Base-by-base conservation (phyloP, 2,797 vertebrate genomes). In the Melanotaenia maccullochi region DNA sequence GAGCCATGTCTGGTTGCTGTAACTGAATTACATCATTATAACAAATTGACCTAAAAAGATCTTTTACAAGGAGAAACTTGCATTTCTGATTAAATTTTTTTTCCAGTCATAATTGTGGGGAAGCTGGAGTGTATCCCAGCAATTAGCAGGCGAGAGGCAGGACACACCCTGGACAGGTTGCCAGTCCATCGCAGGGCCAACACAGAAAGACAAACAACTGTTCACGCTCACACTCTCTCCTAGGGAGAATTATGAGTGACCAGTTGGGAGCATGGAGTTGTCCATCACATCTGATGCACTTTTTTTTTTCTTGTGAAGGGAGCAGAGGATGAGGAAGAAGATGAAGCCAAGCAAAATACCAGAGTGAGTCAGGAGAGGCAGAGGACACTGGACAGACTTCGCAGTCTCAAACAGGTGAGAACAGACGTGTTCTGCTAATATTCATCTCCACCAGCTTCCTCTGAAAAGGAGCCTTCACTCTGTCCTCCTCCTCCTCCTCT, bases 351-450 rank as follows among this genome's bases (percentile, higher is more conserved):
- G 85, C 96, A 91, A 82, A 97, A 88, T 20, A 93, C 92, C 60
- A 94, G 95, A 87, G 95, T 99, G 87, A 96, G 95, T 89, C 96
- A 96, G 86, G 98, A 99, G 58, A 94, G 97, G 57, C 97, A 97
- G 91, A 96, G 90, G 87, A 98, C 97, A 2, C 90, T 99, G 91
- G 97, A 98, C 78, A 90, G 97, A 87, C 97, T 99, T 25, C 96
- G 97, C 72, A 97, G 94, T 64, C 97, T 98, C 91, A 98, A 96
- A 87, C 97, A 98, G 96, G 98, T 99, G 84, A 82, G 65, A 47
- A 5, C n/a, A 38, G 13, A 0, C 11, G 5, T 0, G 42, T 33
- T 16, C 8, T 33, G 14, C n/a, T 1, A 0, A 13, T 0, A 33
- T 16, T 61, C 4, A 5, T 3, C 55, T 57, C 18, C 18, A 13